phyloP scores from a whole-genome alignment of 2,113 vertebrate genomes.

The Struthidea cinerea region DNA sequence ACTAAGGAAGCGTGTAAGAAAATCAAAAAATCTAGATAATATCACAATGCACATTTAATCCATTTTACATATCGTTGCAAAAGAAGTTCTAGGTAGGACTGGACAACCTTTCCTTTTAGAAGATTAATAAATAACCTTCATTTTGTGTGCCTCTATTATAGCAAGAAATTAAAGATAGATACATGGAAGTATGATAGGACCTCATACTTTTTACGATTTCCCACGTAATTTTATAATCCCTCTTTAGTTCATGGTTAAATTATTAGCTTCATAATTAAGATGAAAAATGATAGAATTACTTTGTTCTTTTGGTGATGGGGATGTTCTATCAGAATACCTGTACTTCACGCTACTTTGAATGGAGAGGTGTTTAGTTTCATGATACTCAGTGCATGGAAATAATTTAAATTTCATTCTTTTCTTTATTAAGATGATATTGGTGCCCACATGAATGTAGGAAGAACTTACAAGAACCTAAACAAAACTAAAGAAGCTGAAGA shows the following conservation, averaged over 20 bases:
- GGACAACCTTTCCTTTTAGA: not conserved
- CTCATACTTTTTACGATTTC: not conserved
- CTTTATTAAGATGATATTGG: slow-evolving; percentile 88
- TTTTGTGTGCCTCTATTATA: not conserved
- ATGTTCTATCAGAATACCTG: not conserved
- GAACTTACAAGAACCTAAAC: slow-evolving; percentile 98
- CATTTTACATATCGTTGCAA: not conserved
- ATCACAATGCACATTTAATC: not conserved
- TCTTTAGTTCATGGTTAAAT: not conserved
- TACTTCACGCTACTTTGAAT: not conserved
- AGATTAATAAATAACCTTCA: not conserved
- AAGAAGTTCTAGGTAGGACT: not conserved
- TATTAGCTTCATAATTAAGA: not conserved
- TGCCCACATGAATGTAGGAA: slow-evolving; percentile 98
- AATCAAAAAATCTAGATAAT: not conserved
- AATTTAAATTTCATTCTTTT: not conserved
- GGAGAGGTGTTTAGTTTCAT: not conserved
- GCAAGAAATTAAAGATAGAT: not conserved
- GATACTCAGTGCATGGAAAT: not conserved
- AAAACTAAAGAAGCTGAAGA: slow-evolving; percentile 93
- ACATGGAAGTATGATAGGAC: not conserved
- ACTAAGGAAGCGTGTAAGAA: not conserved
- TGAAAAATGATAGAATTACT: not conserved
- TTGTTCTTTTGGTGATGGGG: not conserved
- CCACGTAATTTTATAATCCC: not conserved